These are phyloP conservation scores for Furcula furcula DNA, from an alignment of 2,888 invertebrate species.

Conservation along the genomic window DNA sequence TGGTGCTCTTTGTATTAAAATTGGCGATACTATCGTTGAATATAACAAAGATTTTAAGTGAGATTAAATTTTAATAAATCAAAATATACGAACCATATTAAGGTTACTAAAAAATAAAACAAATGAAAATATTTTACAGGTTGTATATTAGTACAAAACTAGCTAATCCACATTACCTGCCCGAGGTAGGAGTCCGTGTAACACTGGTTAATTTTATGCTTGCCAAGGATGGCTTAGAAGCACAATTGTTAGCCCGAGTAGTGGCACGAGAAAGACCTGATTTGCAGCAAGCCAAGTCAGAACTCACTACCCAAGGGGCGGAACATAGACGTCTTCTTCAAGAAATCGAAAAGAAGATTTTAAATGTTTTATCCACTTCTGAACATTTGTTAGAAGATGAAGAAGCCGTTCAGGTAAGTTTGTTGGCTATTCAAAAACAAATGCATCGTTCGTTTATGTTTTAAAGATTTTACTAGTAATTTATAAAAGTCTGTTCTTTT, in stretches of 20 bases:
- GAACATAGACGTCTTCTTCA: conserved; percentile 90
- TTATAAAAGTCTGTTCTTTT: neutral
- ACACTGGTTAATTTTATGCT: conserved; percentile 96
- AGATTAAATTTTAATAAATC: no score
- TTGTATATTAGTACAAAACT: conserved; percentile 97
- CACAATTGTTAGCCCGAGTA: conserved; percentile 93
- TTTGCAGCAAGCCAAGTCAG: conserved; percentile 94
- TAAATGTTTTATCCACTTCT: conserved; percentile 81
- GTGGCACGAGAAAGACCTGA: conserved; percentile 96
- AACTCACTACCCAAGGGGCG: conserved; percentile 93
- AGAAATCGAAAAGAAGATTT: conserved; percentile 95
- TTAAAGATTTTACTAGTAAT: neutral
- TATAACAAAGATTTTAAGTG: conserved; percentile 92
- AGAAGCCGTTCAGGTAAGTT: conserved; percentile 86
- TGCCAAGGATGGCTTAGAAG: conserved; percentile 92
- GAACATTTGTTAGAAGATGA: conserved; percentile 91
- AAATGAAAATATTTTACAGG: conserved; percentile 60
- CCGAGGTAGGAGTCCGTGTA: conserved; percentile 95
- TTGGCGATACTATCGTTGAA: conserved; percentile 95
- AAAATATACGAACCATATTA: no score
- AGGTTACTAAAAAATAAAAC: neutral
- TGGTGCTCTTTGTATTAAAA: conserved; percentile 91
- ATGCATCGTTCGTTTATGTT: no score
- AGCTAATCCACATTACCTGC: conserved; percentile 96
- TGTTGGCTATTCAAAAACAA: no score